Evolutionary conservation across 2,888 invertebrate species (phyloP), one percentile per base, ranked within the genome.

Genomic region (Antheraea assamensis): DNA sequence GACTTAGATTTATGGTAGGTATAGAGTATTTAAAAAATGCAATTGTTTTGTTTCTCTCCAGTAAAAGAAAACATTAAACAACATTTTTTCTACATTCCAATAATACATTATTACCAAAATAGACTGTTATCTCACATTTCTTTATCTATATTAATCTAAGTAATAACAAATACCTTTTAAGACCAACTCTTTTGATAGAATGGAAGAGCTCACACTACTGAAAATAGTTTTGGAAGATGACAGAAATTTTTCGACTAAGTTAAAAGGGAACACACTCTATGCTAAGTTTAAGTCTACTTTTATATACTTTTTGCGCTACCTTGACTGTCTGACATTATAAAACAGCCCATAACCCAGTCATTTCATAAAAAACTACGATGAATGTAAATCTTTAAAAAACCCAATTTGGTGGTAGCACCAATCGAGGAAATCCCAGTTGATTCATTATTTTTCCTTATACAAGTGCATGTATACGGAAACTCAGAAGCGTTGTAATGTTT

Each of bases 401-500:
- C 68, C 68, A 35, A 31, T n/a, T n/a, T n/a, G n/a, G n/a, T n/a
- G n/a, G 8, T 27, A 21, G 27, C 27, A 71, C 19, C 27, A n/a
- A 24, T 49, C 47, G 49, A 71, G 71, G 52, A 30, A 49, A 71
- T 35, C 71, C 71, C 71, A 31, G 68, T 35, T 68, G 8, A n/a
- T 35, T 68, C 21, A 68, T 21, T 68, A 31, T 68, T 68, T n/a
- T 68, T 68, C 68, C 35, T 68, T 68, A 68, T 31, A 17, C 68
- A 68, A 31, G 2, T 35, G 68, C n/a, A 68, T n/a, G 35, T 35
- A n/a, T 35, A 21, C 68, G 68, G 68, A 31, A 35, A 68, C 68
- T 68, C 10, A 35, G 2, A 21, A 1, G 19, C 21, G 3, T 7
- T 27, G 15, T 27, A 61, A 13, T 61, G 27, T 27, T 61, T 61